Conservation (phyloP, 2,888 invertebrate genomes). For the Congeria kusceri region DNA sequence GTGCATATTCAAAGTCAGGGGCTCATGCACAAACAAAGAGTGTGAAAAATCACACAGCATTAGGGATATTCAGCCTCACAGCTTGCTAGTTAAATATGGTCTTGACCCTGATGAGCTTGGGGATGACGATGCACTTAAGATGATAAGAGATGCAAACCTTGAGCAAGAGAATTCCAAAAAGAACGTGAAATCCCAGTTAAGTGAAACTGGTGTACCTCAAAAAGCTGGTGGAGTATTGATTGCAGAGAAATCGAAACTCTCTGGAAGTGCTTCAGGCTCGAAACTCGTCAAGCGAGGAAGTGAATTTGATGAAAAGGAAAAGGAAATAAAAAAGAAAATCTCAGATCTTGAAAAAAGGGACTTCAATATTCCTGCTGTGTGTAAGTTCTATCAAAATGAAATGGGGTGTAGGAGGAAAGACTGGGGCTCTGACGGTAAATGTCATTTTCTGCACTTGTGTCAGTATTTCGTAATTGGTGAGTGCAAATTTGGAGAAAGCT, state of each 20-base stretch:
- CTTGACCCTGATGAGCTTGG: constrained; percentile 55
- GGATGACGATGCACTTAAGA: constrained; percentile 34
- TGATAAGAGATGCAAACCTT: constrained; percentile 24
- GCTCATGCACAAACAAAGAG: constrained; percentile 38
- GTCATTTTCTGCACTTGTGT: constrained; percentile 60
- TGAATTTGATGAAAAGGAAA: neutral
- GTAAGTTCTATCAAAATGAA: constrained; percentile 61
- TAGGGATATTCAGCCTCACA: constrained; percentile 45
- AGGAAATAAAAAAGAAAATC: neutral
- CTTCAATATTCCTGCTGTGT: constrained; percentile 49
- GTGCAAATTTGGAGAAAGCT: constrained; percentile 52
- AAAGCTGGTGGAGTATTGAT: neutral
- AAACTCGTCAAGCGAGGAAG: neutral
- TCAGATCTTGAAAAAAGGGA: neutral
- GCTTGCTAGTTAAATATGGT: constrained; percentile 51
- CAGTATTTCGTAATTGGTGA: constrained; percentile 49
- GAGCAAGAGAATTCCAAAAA: constrained; percentile 29
- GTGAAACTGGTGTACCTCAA: neutral
- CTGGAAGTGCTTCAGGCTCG: neutral
- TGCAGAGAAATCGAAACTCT: neutral
- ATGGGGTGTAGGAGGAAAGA: constrained; percentile 54
- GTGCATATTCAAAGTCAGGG: constrained; percentile 42
- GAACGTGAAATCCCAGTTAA: neutral
- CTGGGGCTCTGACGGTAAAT: constrained; percentile 52
- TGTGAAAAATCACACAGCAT: constrained; percentile 53